These are phyloP conservation scores for Enteromius trimaculatus DNA, from an alignment of 2,797 vertebrate species.

Conservation along the genomic window DNA sequence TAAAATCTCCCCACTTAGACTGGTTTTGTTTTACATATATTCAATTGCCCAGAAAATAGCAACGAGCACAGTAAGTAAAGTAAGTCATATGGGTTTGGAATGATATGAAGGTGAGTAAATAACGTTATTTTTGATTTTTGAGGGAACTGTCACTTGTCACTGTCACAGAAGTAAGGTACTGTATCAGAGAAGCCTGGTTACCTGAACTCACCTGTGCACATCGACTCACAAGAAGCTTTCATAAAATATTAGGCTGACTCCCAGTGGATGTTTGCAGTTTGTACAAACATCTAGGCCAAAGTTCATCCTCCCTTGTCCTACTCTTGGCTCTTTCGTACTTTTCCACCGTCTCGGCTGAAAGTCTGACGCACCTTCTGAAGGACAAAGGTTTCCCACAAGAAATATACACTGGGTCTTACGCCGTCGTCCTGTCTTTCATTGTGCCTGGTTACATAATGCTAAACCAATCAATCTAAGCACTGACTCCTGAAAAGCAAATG, in stretches of 20 bases:
- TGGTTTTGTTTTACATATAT: not conserved
- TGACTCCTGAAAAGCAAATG: conserved; percentile 21
- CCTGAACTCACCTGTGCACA: conserved; percentile 13
- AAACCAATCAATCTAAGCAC: conserved; percentile 42
- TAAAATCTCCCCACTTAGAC: not conserved
- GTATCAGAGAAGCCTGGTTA: not conserved
- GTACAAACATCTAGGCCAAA: conserved; percentile 64
- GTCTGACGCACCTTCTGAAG: conserved; percentile 71
- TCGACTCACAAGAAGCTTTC: not conserved
- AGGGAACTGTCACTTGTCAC: not conserved
- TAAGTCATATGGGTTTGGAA: not conserved
- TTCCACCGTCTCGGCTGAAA: conserved; percentile 73
- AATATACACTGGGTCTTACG: conserved; percentile 64
- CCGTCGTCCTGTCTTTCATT: conserved; percentile 55
- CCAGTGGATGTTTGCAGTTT: conserved; percentile 20
- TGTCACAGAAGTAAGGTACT: not conserved
- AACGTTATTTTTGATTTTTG: not conserved
- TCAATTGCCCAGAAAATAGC: not conserved
- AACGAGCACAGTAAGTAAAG: not conserved
- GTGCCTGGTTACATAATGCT: conserved; percentile 24
- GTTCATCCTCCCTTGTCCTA: conserved; percentile 26
- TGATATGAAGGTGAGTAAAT: not conserved
- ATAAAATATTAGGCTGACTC: conserved; percentile 33
- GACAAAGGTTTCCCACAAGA: conserved; percentile 70
- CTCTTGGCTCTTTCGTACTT: conserved; percentile 37